These are phyloP conservation scores for Podarcis cretensis DNA, from an alignment of 2,113 vertebrate genomes.

Conservation along the genomic window DNA sequence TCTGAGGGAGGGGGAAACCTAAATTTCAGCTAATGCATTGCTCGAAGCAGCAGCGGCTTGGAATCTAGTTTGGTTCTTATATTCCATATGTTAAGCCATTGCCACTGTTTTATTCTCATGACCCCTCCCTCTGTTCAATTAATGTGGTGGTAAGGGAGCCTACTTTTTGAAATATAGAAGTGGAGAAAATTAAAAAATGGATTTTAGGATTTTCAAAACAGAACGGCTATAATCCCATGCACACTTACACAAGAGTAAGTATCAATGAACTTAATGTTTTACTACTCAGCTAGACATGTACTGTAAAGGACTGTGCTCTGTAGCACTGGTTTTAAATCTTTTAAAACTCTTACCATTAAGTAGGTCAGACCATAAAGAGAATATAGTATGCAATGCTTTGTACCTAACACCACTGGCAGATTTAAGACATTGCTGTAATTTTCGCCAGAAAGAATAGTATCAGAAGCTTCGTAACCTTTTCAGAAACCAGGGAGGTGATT, in stretches of 20 bases:
- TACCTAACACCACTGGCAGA: neutral
- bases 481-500: neutral
- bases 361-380: neutral
- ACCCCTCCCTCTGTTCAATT: too few species aligned
- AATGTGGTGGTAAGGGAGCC: too few species aligned
- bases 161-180: neutral
- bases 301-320: neutral
- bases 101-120: too few species aligned
- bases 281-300: neutral
- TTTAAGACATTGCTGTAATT: neutral
- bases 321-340: neutral
- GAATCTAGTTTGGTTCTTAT: neutral
- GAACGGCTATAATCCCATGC: neutral
- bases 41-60: neutral
- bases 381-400: neutral
- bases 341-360: neutral
- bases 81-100: too few species aligned
- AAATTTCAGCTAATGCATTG: neutral
- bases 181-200: neutral
- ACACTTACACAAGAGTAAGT: neutral
- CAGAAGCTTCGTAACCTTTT: neutral
- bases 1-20: constrained; percentile 6
- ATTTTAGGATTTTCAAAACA: neutral
- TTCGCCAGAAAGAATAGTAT: neutral
- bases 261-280: neutral